A percentile compares a stretch with the other conserved stretches of the same genome.
Conservation (phyloP, 2,113 vertebrate genomes). For the Oryzias curvinotus region DNA sequence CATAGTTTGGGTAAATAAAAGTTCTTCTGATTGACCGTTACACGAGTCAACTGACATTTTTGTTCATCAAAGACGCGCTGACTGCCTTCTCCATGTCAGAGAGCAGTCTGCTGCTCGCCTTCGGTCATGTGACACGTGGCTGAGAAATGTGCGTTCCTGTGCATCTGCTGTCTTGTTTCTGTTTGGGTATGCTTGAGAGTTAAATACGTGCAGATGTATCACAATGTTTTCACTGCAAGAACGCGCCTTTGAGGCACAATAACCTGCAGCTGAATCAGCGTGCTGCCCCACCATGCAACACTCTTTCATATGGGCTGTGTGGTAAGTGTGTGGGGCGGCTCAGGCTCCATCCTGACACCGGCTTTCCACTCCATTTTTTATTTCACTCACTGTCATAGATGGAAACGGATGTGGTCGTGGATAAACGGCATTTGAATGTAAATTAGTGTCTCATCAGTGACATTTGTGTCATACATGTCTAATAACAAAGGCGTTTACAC, state of each 20-base stretch:
- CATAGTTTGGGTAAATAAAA: too few relatives aligned
- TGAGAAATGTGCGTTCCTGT: conserved; percentile 12
- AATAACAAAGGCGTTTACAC: conserved; percentile 8
- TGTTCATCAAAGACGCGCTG: conserved; percentile 22
- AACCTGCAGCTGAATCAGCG: conserved; percentile 81
- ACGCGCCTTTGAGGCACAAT: conserved; percentile 75
- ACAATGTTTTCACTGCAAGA: conserved; percentile 79
- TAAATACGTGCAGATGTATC: conserved; percentile 81
- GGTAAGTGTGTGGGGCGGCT: conserved; percentile 44
- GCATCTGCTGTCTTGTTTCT: conserved; percentile 3
- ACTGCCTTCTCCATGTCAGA: conserved; percentile 27
- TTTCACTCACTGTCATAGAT: neutral
- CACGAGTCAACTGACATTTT: conserved; percentile 35
- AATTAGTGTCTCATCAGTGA: neutral
- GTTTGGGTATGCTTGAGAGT: conserved; percentile 28
- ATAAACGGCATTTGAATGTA: too few relatives aligned
- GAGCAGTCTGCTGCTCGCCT: conserved; percentile 13
- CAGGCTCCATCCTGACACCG: conserved; percentile 4
- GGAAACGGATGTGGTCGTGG: too few relatives aligned
- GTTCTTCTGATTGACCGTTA: neutral
- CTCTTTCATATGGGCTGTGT: conserved; percentile 59
- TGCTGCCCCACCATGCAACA: conserved; percentile 63
- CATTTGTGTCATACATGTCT: neutral
- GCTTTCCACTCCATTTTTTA: neutral
- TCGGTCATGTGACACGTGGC: conserved; percentile 15